Evolutionary conservation across 2,113 vertebrate species (phyloP), one percentile per base, ranked within the genome.

Genomic region (Sinocyclocheilus rhinocerous): DNA sequence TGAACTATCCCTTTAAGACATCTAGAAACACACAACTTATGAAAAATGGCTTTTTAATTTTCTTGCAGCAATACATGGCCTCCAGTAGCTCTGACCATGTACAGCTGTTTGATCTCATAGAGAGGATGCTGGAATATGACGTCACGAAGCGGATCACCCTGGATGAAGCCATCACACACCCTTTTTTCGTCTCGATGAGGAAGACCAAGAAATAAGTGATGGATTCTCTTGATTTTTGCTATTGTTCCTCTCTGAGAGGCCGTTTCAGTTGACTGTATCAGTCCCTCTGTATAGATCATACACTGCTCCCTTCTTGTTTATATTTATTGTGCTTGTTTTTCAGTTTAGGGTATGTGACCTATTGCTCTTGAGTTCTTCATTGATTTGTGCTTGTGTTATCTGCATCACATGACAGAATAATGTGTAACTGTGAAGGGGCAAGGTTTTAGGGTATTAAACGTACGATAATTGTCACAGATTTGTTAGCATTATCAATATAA

Each of bases 71-170:
- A 87, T 96, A 95, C 90, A 96, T 98, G 96, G 91, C 91, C 84
- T 96, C 91, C 84, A 92, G 92, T 72, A 96, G 93, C 45, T 92
- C 93, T 63, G 97, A 97, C 2, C 97, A 98, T 78, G 91, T 92
- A 75, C 95, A 96, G 90, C 93, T 99, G 57, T 97, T 99, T 42
- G 97, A 99, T 91, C 95, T 99, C 76, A 93, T 99, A 70, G 88
- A 94, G 90, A 96, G 91, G 89, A 98, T 99, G 98, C 79, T 99
- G 92, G 96, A 98, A 70, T 99, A 97, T 24, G 97, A 99, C 67
- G 95, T 95, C 65, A 61, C 92, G 76, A 95, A 96, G 83, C 94
- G 97, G 87, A 97, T 99, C 91, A 97, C 95, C 76, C 90, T 97
- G 92, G 96, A 98, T 85, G 97, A 98, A 93, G 97, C 97, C 33